Base-by-base conservation (phyloP, 1,140 invertebrate genomes). In the Lordiphosa stackelbergi region DNA sequence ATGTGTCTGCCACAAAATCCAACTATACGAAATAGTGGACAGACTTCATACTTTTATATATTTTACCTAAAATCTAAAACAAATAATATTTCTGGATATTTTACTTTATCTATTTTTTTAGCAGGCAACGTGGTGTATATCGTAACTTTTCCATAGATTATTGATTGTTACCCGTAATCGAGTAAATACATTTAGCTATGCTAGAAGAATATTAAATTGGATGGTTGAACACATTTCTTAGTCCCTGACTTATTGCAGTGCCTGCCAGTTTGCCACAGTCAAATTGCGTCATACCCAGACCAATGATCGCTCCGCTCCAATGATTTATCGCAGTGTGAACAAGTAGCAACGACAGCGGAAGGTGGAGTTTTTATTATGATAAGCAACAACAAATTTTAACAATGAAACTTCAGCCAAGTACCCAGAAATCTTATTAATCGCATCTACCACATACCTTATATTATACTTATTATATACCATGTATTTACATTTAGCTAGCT, bases 201-300 rank as follows among this genome's bases (percentile, higher is more conserved):
- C 28, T 31, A 31, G 28, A 31, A 31, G 28, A 8, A 8, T 63
- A 46, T 43, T 35, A 38, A 11, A 35, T 48, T 48, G 31, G 37
- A 16, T 43, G 19, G 16, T 28, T 31, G 16, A 42, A 8, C 41
- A 38, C 28, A 24, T 5, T 56, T 51, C 16, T 46, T 51, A 43
- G 62, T 61, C 47, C 55, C 49, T 58, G 31, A 47, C 51, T 69
- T 63, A 65, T 85, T 91, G 85, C 92, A 95, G 93, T 89, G 91
- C 91, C 69, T 95, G 94, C 84, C 92, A 94, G 85, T 95, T 95
- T 86, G 93, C 94, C 41, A 95, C 94, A 49, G 94, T 96, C 74
- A 96, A 95, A 90, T 91, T 95, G 75, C 91, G 94, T 79, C 95
- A 95, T 90, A 93, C 93, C 56, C 92, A 94, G 89, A 95, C 94